Conservation (phyloP, 2,113 vertebrate genomes). For the Oryctolagus cuniculus region DNA sequence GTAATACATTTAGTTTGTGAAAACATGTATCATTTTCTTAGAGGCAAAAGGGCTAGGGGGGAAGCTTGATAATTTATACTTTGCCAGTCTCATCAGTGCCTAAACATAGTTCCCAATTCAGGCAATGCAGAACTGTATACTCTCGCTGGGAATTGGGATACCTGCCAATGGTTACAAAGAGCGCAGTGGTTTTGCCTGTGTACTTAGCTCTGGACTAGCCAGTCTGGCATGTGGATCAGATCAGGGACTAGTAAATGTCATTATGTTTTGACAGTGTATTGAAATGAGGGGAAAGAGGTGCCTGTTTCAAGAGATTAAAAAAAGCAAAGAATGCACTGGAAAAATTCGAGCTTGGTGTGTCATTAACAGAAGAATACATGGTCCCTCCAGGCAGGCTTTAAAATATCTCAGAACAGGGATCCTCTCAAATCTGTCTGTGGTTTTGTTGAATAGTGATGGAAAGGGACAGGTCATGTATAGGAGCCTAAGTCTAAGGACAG, state of each 20-base stretch:
- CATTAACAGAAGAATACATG: constrained; percentile 52
- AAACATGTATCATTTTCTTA: constrained; percentile 67
- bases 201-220: constrained; percentile 32
- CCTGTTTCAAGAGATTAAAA: constrained; percentile 66
- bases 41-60: neutral
- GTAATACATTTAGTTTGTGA: constrained; percentile 53
- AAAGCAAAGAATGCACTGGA: constrained; percentile 53
- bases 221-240: constrained; percentile 68
- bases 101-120: constrained; percentile 59
- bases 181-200: neutral
- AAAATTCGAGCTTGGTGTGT: constrained; percentile 29
- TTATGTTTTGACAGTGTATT: constrained; percentile 73
- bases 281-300: constrained; percentile 55
- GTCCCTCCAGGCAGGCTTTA: neutral
- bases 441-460: constrained; percentile 34
- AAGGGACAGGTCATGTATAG: constrained; percentile 3
- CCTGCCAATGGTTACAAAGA: constrained; percentile 55
- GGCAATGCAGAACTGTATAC: constrained; percentile 59
- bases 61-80: constrained; percentile 48
- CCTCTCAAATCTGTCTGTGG: neutral
- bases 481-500: neutral
- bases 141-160: constrained; percentile 64
- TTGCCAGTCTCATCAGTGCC: constrained; percentile 34
- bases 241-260: constrained; percentile 73
- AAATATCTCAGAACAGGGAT: constrained; percentile 29